These are phyloP conservation scores for Tokudaia muenninki DNA, from an alignment of 2,797 vertebrate species.

Conservation along the genomic window DNA sequence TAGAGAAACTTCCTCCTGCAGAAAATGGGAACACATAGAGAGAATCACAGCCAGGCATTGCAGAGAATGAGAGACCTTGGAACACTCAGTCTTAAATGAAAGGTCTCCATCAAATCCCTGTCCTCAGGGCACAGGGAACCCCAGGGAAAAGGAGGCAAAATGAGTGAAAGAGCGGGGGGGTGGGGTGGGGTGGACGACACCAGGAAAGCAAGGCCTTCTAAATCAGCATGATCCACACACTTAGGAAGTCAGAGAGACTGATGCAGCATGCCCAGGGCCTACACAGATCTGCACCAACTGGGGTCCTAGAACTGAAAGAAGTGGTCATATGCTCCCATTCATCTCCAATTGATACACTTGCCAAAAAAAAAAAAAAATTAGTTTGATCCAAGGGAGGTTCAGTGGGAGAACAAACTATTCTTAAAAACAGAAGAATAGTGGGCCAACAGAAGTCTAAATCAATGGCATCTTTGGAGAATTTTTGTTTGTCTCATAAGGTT, in stretches of 20 bases:
- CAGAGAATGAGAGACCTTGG: not conserved
- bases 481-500: not conserved
- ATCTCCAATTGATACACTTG: not conserved
- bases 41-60: not conserved
- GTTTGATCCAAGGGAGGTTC: not conserved
- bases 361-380: not conserved
- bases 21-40: not conserved
- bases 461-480: not conserved
- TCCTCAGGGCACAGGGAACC: not conserved
- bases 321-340: no score
- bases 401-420: not conserved
- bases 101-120: not conserved
- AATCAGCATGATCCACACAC: not conserved
- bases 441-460: not conserved
- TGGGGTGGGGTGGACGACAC: not conserved
- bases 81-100: not conserved
- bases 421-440: not conserved
- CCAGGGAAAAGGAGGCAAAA: not conserved
- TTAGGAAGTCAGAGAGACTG: not conserved
- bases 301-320: not conserved
- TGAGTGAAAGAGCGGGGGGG: not conserved
- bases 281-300: not conserved
- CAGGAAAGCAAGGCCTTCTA: not conserved
- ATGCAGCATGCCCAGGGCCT: not conserved
- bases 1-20: not conserved